These are phyloP conservation scores for Drosophila setosimentum DNA, from an alignment of 2,888 invertebrate genomes.

Conservation along the genomic window DNA sequence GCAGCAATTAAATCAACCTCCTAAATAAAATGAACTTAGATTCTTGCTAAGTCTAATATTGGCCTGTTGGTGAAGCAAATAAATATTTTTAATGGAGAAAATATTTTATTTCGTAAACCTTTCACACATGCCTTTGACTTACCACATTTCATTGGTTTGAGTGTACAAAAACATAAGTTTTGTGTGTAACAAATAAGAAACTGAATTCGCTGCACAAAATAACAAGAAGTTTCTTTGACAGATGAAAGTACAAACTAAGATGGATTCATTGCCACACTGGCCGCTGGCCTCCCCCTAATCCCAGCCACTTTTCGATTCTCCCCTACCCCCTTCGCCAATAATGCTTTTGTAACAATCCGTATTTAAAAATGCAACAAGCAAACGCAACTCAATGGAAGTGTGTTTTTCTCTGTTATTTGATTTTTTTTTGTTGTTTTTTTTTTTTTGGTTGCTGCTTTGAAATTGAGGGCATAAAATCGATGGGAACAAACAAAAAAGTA, in stretches of 20 bases:
- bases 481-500: conserved; percentile 32
- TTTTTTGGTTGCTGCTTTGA: conserved; percentile 33
- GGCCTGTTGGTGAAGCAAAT: background rate
- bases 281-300: background rate
- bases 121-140: background rate
- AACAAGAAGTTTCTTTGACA: conserved; percentile 46
- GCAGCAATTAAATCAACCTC: background rate
- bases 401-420: conserved; percentile 23
- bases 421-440: conserved; percentile 25
- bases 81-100: background rate
- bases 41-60: background rate
- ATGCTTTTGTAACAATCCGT: conserved; percentile 22
- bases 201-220: conserved; percentile 27
- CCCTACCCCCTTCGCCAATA: background rate
- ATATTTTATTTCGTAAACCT: background rate
- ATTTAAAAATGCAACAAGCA: conserved; percentile 76
- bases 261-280: conserved; percentile 30
- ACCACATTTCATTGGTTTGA: background rate
- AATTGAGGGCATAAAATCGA: conserved; percentile 55
- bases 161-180: background rate
- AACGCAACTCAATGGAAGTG: conserved; percentile 43
- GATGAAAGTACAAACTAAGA: conserved; percentile 50
- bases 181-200: conserved; percentile 17
- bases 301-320: background rate
- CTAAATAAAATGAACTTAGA: background rate